Evolutionary conservation across 1,140 invertebrate species (phyloP).

Genomic region (Polypedilum vanderplanki): DNA sequence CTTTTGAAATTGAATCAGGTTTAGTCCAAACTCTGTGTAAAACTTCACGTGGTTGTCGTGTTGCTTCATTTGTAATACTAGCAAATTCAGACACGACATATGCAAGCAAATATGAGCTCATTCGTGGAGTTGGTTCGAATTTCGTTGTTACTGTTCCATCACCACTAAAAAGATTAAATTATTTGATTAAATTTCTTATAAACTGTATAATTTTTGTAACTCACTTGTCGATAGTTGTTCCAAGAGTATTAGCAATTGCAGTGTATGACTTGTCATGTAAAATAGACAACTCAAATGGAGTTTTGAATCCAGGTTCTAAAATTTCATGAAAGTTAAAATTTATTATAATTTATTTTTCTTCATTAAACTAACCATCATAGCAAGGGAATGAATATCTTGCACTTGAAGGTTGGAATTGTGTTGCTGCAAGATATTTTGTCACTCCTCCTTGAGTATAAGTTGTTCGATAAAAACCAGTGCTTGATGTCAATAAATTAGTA

Average conservation of each 20-base stretch:
- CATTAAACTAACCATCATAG: slow-evolving; percentile 44
- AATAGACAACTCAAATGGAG: not conserved
- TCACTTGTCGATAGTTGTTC: not conserved
- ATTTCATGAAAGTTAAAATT: not conserved
- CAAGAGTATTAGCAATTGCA: not conserved
- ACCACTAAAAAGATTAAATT: not conserved
- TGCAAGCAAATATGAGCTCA: not conserved
- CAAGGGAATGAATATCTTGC: slow-evolving; percentile 56
- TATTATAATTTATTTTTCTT: not conserved
- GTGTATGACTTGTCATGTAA: not conserved
- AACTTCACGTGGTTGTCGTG: not conserved
- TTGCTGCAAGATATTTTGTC: slow-evolving; percentile 35
- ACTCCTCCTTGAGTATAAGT: not conserved
- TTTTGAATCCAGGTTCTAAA: slow-evolving; percentile 51
- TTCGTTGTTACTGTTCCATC: slow-evolving; percentile 27
- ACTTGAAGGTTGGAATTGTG: slow-evolving; percentile 53
- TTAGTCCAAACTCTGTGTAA: not conserved
- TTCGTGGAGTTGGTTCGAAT: not conserved
- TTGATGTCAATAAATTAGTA: not conserved
- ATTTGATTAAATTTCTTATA: not conserved
- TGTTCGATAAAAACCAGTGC: not conserved
- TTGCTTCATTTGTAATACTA: not conserved
- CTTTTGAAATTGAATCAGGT: not conserved
- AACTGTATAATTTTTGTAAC: not conserved
- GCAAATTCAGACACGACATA: not conserved